phyloP scores from a whole-genome alignment of 1,140 invertebrate genomes.

The Euura saliciscinereae region DNA sequence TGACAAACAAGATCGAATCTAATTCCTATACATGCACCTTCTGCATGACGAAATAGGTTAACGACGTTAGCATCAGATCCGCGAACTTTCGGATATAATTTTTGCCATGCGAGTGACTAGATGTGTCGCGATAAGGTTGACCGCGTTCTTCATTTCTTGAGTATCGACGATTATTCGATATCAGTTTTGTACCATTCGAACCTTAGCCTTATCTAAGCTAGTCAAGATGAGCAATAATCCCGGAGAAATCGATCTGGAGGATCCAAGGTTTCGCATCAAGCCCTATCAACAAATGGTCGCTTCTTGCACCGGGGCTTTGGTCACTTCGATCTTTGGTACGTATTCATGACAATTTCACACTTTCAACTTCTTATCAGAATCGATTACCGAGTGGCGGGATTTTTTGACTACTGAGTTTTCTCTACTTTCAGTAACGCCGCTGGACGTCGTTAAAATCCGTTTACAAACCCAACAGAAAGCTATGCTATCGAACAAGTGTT shows the following conservation, averaged over 20 bases:
- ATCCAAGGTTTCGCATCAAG: constrained; percentile 78
- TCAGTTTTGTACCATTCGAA: background rate
- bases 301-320: constrained; percentile 85
- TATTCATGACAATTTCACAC: constrained; percentile 23
- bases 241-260: constrained; percentile 62
- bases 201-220: too few species aligned
- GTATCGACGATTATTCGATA: background rate
- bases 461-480: constrained; percentile 93
- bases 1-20: too few species aligned
- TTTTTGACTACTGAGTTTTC: background rate
- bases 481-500: constrained; percentile 85
- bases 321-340: constrained; percentile 89
- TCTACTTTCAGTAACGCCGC: constrained; percentile 85
- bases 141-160: background rate
- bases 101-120: background rate
- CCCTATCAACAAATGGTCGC: constrained; percentile 89
- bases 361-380: background rate
- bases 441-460: constrained; percentile 98
- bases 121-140: background rate
- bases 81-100: too few species aligned
- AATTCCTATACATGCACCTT: too few species aligned
- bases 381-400: too few species aligned
- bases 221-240: background rate
- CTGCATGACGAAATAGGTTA: too few species aligned
- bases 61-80: too few species aligned